Conservation (phyloP, 2,888 invertebrate species). For the Synergus umbraculus region DNA sequence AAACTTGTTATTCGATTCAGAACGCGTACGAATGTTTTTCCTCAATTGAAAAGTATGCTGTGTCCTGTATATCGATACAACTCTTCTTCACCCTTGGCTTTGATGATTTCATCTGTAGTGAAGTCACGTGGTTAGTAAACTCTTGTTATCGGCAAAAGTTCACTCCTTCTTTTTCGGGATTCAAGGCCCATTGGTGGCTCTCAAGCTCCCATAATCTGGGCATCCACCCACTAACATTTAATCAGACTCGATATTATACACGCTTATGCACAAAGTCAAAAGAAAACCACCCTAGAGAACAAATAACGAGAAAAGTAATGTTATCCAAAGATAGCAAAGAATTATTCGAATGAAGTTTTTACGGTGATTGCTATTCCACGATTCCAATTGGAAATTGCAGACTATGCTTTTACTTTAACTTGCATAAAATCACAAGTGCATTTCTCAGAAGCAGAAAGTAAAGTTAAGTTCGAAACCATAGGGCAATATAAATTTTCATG, state of each 20-base stretch:
- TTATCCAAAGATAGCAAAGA: background rate
- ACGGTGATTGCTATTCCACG: background rate
- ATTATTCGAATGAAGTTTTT: background rate
- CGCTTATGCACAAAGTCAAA: background rate
- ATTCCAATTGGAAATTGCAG: no score
- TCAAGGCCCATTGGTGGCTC: slow-evolving; percentile 30
- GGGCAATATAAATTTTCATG: no score
- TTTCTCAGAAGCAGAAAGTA: no score
- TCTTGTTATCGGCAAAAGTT: slow-evolving; percentile 57
- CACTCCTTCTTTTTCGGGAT: slow-evolving; percentile 33
- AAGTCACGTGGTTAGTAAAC: slow-evolving; percentile 64
- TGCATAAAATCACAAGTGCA: no score
- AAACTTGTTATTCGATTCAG: slow-evolving; percentile 51
- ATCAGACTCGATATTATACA: background rate
- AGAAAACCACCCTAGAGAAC: background rate
- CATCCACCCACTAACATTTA: slow-evolving; percentile 40
- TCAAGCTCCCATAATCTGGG: slow-evolving; percentile 51
- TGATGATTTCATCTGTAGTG: slow-evolving; percentile 55
- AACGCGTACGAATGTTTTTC: slow-evolving; percentile 61
- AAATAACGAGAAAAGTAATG: slow-evolving; percentile 1
- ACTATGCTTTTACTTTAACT: no score
- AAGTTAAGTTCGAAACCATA: no score
- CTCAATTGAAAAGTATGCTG: slow-evolving; percentile 63
- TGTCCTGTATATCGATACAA: slow-evolving; percentile 62
- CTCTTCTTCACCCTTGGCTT: slow-evolving; percentile 42